A percentile compares a stretch with the other conserved stretches of the same genome.
Conservation (phyloP, 1,140 invertebrate species). For the Listronotus oregonensis region DNA sequence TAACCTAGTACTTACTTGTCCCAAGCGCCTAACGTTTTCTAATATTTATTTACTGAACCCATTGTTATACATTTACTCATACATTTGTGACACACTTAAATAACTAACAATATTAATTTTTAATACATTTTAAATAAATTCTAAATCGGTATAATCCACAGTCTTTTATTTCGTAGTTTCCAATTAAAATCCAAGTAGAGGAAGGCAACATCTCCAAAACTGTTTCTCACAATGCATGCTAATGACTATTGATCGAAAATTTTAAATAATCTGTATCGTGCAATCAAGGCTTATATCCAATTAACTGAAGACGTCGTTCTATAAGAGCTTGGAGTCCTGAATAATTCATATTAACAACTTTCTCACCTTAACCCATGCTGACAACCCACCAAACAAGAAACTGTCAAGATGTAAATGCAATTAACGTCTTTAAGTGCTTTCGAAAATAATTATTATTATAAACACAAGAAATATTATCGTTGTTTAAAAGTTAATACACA, state of each 20-base stretch:
- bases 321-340: constrained; percentile 39
- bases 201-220: constrained; percentile 25
- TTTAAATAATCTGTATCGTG: constrained; percentile 34
- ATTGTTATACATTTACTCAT: too few relatives aligned
- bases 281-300: constrained; percentile 36
- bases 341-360: constrained; percentile 54
- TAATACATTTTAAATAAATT: too few relatives aligned
- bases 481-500: not conserved
- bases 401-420: constrained; percentile 55
- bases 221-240: constrained; percentile 35
- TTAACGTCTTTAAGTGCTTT: constrained; percentile 52
- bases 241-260: constrained; percentile 34
- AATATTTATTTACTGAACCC: too few relatives aligned
- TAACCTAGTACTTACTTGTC: too few relatives aligned
- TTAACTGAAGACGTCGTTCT: constrained; percentile 33
- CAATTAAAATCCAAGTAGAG: constrained; percentile 27
- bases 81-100: too few relatives aligned
- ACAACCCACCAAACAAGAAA: constrained; percentile 51
- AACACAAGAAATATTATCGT: not conserved
- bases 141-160: too few relatives aligned
- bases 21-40: too few relatives aligned
- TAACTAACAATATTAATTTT: too few relatives aligned
- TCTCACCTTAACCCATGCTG: constrained; percentile 53
- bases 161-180: constrained; percentile 18
- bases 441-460: constrained; percentile 50